phyloP scores from a whole-genome alignment of 1,140 invertebrate genomes.

The Drosophila erecta region DNA sequence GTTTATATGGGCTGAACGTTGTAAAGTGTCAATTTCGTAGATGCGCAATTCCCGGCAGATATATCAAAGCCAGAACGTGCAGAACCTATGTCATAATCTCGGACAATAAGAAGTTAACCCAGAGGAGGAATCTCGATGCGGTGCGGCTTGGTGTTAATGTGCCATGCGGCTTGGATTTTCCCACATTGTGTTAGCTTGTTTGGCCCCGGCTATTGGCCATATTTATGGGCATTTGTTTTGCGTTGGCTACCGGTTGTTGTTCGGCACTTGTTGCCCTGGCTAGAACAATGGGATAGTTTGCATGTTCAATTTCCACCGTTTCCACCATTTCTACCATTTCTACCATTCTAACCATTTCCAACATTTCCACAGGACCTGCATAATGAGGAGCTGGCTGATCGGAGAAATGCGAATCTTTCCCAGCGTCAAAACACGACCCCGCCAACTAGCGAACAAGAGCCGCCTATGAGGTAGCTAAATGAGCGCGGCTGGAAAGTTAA shows the following conservation, averaged over 20 bases:
- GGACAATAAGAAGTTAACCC: slow-evolving; percentile 9
- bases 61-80: slow-evolving; percentile 71
- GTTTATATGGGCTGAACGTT: slow-evolving; percentile 72
- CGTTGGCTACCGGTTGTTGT: slow-evolving; percentile 58
- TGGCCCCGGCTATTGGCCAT: slow-evolving; percentile 36
- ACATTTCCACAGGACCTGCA: slow-evolving; percentile 49
- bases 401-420: slow-evolving; percentile 43
- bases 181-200: slow-evolving; percentile 60
- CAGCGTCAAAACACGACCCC: slow-evolving; percentile 28
- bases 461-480: slow-evolving; percentile 83
- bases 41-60: slow-evolving; percentile 47
- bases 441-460: slow-evolving; percentile 69
- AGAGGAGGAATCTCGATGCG: slow-evolving; percentile 9
- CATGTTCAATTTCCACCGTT: slow-evolving; percentile 64
- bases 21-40: slow-evolving; percentile 82
- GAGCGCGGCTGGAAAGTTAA: slow-evolving; percentile 71
- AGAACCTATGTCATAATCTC: slow-evolving; percentile 77
- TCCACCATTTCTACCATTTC: slow-evolving; percentile 13
- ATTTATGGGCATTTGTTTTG: slow-evolving; percentile 69
- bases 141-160: slow-evolving; percentile 68
- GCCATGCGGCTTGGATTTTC: slow-evolving; percentile 58
- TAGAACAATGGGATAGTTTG: slow-evolving; percentile 79
- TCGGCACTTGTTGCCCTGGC: slow-evolving; percentile 58
- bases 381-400: slow-evolving; percentile 38
- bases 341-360: neutral